phyloP scores from a whole-genome alignment of 2,888 invertebrate genomes.

The Parelbella ahira region DNA sequence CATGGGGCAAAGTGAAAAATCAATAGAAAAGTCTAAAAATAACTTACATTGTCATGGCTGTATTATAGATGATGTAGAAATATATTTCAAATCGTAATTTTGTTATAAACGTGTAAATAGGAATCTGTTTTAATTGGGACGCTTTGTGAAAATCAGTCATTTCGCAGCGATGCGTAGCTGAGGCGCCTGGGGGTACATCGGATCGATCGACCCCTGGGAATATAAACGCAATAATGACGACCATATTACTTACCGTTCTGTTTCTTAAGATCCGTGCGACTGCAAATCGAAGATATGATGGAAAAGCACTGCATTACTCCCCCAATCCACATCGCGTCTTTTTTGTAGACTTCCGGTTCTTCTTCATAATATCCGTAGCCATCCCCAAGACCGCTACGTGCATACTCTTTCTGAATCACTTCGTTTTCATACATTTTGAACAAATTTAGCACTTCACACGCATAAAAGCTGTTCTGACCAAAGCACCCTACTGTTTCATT shows the following conservation, averaged over 20 bases:
- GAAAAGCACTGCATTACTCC: slow-evolving; percentile 93
- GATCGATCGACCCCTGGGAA: slow-evolving; percentile 28
- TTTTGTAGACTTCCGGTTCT: slow-evolving; percentile 46
- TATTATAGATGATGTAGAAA: not conserved
- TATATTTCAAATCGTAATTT: not conserved
- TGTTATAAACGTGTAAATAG: not conserved
- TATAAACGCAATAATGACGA: too few species aligned
- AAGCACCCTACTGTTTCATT: too few species aligned
- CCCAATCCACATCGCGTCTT: slow-evolving; percentile 84
- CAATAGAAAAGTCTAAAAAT: too few species aligned
- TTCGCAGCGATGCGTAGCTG: slow-evolving; percentile 38
- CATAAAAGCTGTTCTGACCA: too few species aligned
- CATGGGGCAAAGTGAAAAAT: slow-evolving; percentile 1
- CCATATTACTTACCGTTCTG: slow-evolving; percentile 71
- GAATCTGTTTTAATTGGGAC: not conserved
- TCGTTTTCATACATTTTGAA: slow-evolving; percentile 28
- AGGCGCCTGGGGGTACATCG: slow-evolving; percentile 33
- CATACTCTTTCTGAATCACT: slow-evolving; percentile 21
- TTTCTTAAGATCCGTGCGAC: slow-evolving; percentile 84
- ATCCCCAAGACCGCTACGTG: slow-evolving; percentile 9
- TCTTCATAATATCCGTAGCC: slow-evolving; percentile 9
- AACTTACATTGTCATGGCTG: too few species aligned
- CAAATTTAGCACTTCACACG: slow-evolving; percentile 1
- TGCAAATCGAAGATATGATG: slow-evolving; percentile 93
- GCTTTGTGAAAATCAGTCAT: slow-evolving; percentile 28